Base-by-base conservation (phyloP, 2,797 vertebrate genomes). In the Enteromius unitaeniatus region DNA sequence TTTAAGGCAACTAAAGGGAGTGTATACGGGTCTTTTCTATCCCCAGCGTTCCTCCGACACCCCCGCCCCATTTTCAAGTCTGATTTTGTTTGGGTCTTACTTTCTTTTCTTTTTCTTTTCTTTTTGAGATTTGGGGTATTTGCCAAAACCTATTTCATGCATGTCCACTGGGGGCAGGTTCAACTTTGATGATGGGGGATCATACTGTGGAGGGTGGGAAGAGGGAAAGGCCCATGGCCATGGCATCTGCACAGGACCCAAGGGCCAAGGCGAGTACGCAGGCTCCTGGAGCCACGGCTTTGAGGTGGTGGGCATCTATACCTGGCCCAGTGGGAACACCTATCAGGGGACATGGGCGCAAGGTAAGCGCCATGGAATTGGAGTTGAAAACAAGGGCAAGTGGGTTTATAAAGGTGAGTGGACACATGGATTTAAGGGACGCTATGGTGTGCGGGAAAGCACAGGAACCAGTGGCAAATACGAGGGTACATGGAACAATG, bases 91-190 rank as follows among this genome's bases (percentile, higher is more conserved):
- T 45, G 19, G 47, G 53, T 67, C 28, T 67, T 68, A 68, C 87
- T 87, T 88, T 86, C 88, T 90, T 90, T 79, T 91, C 92, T 92
- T 90, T 90, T 92, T 93, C 94, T 94, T 90, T 91, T 95, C 95
- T 96, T 93, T 87, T 94, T 93, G 93, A 93, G 93, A 92, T 94
- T 95, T 94, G 93, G 93, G 93, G 95, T 94, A 96, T 95, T 97
- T 97, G 96, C 95, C 96, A 95, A 95, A 96, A 96, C 94, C 96
- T 97, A 96, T 97, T 99, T 96, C 97, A 98, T 99, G 98, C 98
- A 99, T 99, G 97, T 99, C 97, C 97, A 99, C 97, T 98, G 98
- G 98, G 96, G 98, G 98, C 95, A 99, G 98, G 97, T 99, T 99
- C 97, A 97, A 99, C 96, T 99, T 99, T 98, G 98, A 99, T 93